Evolutionary conservation across 1,140 invertebrate species (phyloP), one percentile per base, ranked within the genome.

Genomic region (Amyelois transitella): DNA sequence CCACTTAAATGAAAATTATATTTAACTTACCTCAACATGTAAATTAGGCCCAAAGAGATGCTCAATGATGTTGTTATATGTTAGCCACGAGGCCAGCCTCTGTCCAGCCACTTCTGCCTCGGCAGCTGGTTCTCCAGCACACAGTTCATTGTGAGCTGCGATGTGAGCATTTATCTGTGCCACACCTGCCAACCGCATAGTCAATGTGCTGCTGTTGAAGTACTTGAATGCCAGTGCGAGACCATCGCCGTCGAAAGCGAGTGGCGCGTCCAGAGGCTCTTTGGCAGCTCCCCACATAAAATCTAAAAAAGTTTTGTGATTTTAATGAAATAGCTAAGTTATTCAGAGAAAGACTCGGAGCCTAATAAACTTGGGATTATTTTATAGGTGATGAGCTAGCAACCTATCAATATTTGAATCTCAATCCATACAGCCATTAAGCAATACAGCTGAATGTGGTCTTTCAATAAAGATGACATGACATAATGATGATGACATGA

Each of bases 11-110:
- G 17, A 19, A 43, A 50, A 51, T 45, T 20, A 19, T 18, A 18
- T 17, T 21, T 44, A 5, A 51, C 64, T 88, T 81, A 96, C 94
- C 90, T 98, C 97, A 24, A 98, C 96, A 89, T 98, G 97, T 52
- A 98, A 89, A 91, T 98, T 98, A 44, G 97, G 97, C 28, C 97
- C 97, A 90, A 98, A 99, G 32, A 98, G 93, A 76, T 98, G 96
- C 70, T 96, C 94, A 65, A 98, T 95, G 50, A 99, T 97, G 77
- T 96, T 95, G 79, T 97, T 96, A 47, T 94, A 93, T 0, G 96
- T 94, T 5, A 99, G 84, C 97, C 97, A 98, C 55, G 94, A 91
- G 0, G 95, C 95, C 50, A 98, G 90, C 56, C 94, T 92, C 57
- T 95, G 94, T 0, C 96, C 96, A 51, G 96, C 92, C 32, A 93